phyloP scores from a whole-genome alignment of 2,797 vertebrate species.

The Acanthornis magna region DNA sequence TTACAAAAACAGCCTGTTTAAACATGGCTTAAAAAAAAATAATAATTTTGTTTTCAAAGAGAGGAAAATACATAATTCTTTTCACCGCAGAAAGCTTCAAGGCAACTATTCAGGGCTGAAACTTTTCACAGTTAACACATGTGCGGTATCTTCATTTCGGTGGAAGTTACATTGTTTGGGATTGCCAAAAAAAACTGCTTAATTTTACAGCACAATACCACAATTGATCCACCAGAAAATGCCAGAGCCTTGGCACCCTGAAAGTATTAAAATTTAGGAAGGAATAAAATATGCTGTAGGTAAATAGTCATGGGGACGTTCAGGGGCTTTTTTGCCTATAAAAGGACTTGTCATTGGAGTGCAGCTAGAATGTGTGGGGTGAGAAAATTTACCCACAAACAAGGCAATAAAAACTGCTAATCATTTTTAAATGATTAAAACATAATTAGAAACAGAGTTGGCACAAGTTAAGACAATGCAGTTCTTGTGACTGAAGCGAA shows the following conservation, averaged over 20 bases:
- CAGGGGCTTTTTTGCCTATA: conserved; percentile 52
- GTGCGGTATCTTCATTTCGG: conserved; percentile 57
- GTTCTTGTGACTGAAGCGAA: conserved; percentile 59
- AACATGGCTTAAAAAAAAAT: conserved; percentile 29
- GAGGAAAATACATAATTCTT: conserved; percentile 66
- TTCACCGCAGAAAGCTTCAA: conserved; percentile 61
- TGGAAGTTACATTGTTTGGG: conserved; percentile 57
- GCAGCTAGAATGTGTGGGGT: conserved; percentile 63
- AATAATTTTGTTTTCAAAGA: conserved; percentile 49
- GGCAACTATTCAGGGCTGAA: conserved; percentile 59
- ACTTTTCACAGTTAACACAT: conserved; percentile 61
- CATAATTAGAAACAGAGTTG: conserved; percentile 69
- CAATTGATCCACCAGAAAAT: conserved; percentile 59
- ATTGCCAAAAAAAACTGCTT: conserved; percentile 62
- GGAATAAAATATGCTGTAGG: conserved; percentile 63
- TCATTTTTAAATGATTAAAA: conserved; percentile 71
- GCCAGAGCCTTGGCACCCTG: conserved; percentile 39
- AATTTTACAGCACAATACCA: conserved; percentile 66
- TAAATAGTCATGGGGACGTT: conserved; percentile 24
- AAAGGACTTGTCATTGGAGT: conserved; percentile 56
- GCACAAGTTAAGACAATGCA: conserved; percentile 67
- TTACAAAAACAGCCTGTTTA: conserved; percentile 55
- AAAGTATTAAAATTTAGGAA: conserved; percentile 53
- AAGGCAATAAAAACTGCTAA: conserved; percentile 68
- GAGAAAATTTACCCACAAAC: conserved; percentile 68